Base-by-base conservation (phyloP, 2,113 vertebrate genomes). In the Alaudala cheleensis region DNA sequence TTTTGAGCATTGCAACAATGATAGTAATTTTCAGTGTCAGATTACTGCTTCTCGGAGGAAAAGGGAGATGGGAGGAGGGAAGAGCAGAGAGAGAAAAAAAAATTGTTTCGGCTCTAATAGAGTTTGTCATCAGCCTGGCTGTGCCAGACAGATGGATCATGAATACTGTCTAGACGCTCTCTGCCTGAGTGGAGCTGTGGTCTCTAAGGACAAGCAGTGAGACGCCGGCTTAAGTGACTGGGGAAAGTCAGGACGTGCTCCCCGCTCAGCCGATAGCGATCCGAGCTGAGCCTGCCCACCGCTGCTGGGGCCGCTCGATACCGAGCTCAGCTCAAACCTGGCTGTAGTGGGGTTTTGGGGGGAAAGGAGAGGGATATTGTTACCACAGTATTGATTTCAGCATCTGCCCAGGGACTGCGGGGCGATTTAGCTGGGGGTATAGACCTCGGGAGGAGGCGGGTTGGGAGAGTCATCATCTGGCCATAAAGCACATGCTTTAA, bases 81-180 rank as follows among this genome's bases (percentile, higher is more conserved):
- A 96, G 93, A 94, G 95, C 37, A 10, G 31, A 4, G 14, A 34
- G 18, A 47, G 49, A 51, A 77, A 70, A 94, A 96, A 95, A 98
- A 98, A 97, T 96, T 97, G 97, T 98, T 98, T 98, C 98, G 97
- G 97, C 98, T 98, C 97, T 99, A 99, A 99, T 99, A 98, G 98
- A 98, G 98, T 98, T 98, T 98, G 98, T 98, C 98, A 98, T 98
- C 98, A 98, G 97, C 98, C 98, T 98, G 98, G 98, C 98, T 98
- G 98, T 98, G 98, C 98, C 98, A 99, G 98, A 99, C 99, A 99
- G 98, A 99, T 99, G 99, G 99, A 99, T 99, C 99, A 99, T 99
- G 99, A 99, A 99, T 99, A 99, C 98, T 98, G 99, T 99, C 99
- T 99, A 99, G 99, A 99, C 99, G 96, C 97, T 98, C 98, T 98